phyloP scores from a whole-genome alignment of 30 jellyfish, hydroid and myxozoan species.

The Aurelia aurita region DNA sequence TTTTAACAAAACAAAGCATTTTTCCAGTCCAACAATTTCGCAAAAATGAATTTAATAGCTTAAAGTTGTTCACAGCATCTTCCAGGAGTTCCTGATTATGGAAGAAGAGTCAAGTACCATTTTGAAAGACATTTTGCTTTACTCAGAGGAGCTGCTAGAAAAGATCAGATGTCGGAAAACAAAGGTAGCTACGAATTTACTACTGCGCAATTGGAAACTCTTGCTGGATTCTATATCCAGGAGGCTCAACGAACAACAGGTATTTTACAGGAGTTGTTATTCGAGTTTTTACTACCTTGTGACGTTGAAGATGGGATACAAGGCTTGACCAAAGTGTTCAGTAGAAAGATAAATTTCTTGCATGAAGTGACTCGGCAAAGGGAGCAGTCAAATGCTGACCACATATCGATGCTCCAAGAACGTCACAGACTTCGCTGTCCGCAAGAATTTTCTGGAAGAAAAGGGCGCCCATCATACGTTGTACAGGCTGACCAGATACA shows the following conservation, averaged over 20 bases:
- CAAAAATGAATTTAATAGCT: neutral
- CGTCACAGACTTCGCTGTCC: neutral
- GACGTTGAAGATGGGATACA: neutral
- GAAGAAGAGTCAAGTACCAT: neutral
- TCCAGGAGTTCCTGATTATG: neutral
- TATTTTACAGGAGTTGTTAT: neutral
- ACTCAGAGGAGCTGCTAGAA: constrained; percentile 16
- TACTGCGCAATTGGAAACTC: neutral
- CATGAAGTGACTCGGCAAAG: constrained; percentile 1
- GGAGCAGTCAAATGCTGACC: constrained; percentile 13
- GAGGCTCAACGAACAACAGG: neutral
- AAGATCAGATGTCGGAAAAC: neutral
- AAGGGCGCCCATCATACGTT: constrained; percentile 25
- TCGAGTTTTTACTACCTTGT: neutral
- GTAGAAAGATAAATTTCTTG: neutral
- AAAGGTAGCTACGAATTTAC: neutral
- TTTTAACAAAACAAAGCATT: no score
- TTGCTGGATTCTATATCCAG: constrained; percentile 1
- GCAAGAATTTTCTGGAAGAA: constrained; percentile 12
- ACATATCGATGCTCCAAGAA: neutral
- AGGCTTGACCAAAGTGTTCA: neutral
- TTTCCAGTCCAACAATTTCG: neutral
- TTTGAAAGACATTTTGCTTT: neutral
- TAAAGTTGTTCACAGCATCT: neutral
- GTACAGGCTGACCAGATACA: constrained; percentile 4